A percentile compares a stretch with the other conserved stretches of the same genome.
phyloP scores from a whole-genome alignment of 1,140 invertebrate genomes.

The Meloidogyne exigua region DNA sequence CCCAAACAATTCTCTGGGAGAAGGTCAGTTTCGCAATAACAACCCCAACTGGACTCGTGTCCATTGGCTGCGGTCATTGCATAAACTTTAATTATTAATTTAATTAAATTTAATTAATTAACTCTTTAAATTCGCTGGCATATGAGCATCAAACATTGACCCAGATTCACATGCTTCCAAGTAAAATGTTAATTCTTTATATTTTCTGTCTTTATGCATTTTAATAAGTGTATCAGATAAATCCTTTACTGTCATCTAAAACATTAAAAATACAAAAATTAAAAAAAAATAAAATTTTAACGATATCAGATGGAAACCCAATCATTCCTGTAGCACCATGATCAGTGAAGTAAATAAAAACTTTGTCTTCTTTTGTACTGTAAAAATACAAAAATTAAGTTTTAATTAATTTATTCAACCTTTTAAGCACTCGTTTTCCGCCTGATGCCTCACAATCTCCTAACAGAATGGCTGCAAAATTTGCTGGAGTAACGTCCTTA shows the following conservation, averaged over 20 bases:
- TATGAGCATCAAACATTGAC: constrained; percentile 72
- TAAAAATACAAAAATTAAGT: constrained; percentile 8
- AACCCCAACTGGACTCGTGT: constrained; percentile 65
- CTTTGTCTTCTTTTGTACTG: constrained; percentile 36
- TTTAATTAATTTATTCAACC: constrained; percentile 45
- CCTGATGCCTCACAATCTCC: constrained; percentile 28
- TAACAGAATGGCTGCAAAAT: constrained; percentile 42
- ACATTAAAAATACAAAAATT: constrained; percentile 46
- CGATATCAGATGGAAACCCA: constrained; percentile 66
- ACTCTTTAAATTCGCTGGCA: constrained; percentile 66
- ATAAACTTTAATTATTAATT: no score
- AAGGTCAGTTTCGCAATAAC: constrained; percentile 59
- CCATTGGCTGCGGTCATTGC: constrained; percentile 71
- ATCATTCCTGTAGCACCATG: constrained; percentile 71
- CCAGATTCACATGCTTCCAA: constrained; percentile 73
- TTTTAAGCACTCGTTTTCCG: constrained; percentile 56
- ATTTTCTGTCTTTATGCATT: constrained; percentile 67
- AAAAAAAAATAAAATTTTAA: constrained; percentile 6
- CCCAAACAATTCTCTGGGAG: constrained; percentile 55
- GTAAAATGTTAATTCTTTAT: constrained; percentile 68
- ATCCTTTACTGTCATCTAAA: constrained; percentile 65
- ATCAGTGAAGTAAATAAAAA: constrained; percentile 68
- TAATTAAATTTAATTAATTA: no score
- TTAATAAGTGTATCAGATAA: constrained; percentile 65
- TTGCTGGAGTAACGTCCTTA: constrained; percentile 42